phyloP scores from a whole-genome alignment of 1,140 invertebrate species.

The Macrotrachela quadricornifera region DNA sequence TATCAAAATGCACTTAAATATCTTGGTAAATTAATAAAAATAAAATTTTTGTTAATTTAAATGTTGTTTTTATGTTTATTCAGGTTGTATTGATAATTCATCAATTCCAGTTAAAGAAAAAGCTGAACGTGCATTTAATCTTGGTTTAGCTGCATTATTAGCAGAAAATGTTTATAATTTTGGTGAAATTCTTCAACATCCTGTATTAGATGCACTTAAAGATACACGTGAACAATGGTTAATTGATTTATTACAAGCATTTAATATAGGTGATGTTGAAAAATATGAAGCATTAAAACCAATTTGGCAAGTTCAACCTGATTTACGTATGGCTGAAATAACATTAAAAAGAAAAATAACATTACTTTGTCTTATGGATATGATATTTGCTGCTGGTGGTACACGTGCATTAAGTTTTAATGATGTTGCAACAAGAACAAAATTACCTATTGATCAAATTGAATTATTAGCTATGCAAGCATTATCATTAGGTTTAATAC shows the following conservation, averaged over 20 bases:
- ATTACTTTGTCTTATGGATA: conserved; percentile 84
- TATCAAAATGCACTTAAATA: conserved; percentile 82
- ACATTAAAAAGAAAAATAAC: conserved; percentile 74
- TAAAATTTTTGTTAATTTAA: neutral
- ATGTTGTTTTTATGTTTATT: neutral
- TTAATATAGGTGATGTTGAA: conserved; percentile 69
- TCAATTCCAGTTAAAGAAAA: conserved; percentile 40
- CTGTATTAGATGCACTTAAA: conserved; percentile 62
- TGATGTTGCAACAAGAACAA: conserved; percentile 66
- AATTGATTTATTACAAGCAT: conserved; percentile 64
- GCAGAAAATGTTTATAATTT: conserved; percentile 92
- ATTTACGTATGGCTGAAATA: conserved; percentile 60
- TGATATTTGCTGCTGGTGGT: conserved; percentile 45
- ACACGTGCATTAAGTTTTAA: conserved; percentile 63
- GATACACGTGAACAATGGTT: conserved; percentile 66
- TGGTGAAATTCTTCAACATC: conserved; percentile 81
- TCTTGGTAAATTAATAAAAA: conserved; percentile 41
- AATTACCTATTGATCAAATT: conserved; percentile 54
- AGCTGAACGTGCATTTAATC: conserved; percentile 61
- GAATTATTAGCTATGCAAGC: conserved; percentile 95
- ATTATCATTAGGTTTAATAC: conserved; percentile 70
- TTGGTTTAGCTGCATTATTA: conserved; percentile 72
- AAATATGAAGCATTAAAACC: conserved; percentile 59
- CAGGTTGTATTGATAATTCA: conserved; percentile 25
- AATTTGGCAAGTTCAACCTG: conserved; percentile 53